These are phyloP conservation scores for Pseudochirops corinnae DNA, from an alignment of 2,797 vertebrate species.

Conservation along the genomic window DNA sequence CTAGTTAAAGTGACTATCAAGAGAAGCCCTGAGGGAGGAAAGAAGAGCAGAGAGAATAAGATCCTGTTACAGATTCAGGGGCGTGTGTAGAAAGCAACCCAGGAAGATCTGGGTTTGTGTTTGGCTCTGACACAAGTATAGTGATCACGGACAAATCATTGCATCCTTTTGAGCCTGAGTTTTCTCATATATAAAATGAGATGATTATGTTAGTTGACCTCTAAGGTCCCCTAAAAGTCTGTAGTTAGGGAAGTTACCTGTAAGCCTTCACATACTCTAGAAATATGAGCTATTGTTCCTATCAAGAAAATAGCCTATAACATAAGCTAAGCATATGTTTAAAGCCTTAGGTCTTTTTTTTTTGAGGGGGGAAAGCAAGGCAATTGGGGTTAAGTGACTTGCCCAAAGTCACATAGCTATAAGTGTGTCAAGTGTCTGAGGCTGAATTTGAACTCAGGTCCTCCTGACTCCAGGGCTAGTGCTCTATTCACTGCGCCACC, in stretches of 20 bases:
- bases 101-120: background rate
- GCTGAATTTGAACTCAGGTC: too few relatives aligned
- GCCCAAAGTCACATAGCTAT: too few relatives aligned
- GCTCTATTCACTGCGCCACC: too few relatives aligned
- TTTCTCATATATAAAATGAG: background rate
- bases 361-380: too few relatives aligned
- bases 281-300: background rate
- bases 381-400: too few relatives aligned
- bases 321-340: background rate
- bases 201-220: background rate
- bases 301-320: background rate
- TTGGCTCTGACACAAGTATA: background rate
- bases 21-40: constrained; percentile 5
- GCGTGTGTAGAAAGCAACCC: background rate
- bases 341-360: background rate
- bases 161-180: background rate
- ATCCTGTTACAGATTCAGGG: background rate
- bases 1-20: background rate
- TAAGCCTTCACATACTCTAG: background rate
- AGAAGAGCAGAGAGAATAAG: background rate
- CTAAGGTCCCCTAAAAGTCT: background rate
- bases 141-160: background rate
- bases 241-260: background rate
- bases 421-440: too few relatives aligned
- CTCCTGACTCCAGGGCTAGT: too few relatives aligned